Evolutionary conservation across 2,113 vertebrate species (phyloP).

Genomic region (Psophia crepitans): DNA sequence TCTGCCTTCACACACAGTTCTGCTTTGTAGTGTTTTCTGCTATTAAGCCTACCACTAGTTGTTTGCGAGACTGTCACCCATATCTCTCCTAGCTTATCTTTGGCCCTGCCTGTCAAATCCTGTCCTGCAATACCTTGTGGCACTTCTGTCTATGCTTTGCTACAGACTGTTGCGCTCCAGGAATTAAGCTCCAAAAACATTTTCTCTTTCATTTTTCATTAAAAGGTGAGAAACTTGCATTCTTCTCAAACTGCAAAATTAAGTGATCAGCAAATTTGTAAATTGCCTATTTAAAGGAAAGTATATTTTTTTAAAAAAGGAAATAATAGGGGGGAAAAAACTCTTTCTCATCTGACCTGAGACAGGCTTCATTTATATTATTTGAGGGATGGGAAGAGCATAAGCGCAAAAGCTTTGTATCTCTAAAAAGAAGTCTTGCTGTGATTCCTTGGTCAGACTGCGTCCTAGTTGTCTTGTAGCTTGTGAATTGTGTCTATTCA

Average conservation of each 20-base stretch:
- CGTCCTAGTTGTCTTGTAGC: neutral
- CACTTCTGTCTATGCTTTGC: neutral
- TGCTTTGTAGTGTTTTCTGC: neutral
- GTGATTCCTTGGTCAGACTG: neutral
- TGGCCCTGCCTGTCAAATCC: neutral
- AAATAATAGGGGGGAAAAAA: neutral
- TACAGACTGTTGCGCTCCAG: neutral
- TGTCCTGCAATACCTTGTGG: neutral
- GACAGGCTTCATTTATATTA: neutral
- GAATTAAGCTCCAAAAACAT: neutral
- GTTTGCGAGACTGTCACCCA: neutral
- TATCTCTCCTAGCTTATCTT: neutral
- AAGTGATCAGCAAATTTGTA: neutral
- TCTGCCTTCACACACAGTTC: neutral
- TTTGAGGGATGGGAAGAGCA: neutral
- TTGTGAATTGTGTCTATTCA: neutral
- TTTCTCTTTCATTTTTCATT: neutral
- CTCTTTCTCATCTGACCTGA: neutral
- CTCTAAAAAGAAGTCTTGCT: neutral
- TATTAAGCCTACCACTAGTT: neutral
- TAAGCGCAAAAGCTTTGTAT: neutral
- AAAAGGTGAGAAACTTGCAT: neutral
- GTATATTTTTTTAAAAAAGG: neutral
- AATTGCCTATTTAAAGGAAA: neutral
- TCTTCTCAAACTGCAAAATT: neutral